Percentiles rank a stretch among this genome's conserved stretches.
Evolutionary conservation across 1,140 invertebrate genomes (phyloP).

Genomic region (Nasonia longicornis): DNA sequence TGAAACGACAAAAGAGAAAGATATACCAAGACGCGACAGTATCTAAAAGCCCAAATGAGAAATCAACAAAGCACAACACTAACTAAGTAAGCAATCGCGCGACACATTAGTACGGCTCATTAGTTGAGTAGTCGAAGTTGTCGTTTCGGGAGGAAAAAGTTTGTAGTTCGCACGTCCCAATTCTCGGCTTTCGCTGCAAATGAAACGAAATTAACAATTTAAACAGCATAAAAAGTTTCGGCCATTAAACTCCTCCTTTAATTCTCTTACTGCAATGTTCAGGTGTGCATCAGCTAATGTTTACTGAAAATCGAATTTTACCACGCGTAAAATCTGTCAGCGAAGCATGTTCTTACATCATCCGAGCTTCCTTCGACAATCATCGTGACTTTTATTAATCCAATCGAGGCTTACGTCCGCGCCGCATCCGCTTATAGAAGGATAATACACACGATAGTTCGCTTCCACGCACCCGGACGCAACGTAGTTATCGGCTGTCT

Average conservation of each 20-base stretch:
- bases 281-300: no score
- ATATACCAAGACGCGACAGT: no score
- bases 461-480: background rate
- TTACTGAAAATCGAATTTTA: no score
- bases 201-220: background rate
- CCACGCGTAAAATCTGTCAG: no score
- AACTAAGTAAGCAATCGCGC: no score
- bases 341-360: no score
- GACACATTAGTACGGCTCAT: no score
- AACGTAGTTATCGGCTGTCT: slow-evolving; percentile 29
- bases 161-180: background rate
- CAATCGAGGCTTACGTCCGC: background rate
- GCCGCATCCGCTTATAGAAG: slow-evolving; percentile 1
- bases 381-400: slow-evolving; percentile 26
- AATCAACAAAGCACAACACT: background rate
- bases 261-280: background rate
- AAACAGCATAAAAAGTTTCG: background rate
- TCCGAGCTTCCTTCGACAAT: background rate
- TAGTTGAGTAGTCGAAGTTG: no score
- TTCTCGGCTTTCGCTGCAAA: background rate
- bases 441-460: slow-evolving; percentile 11
- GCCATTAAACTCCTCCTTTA: background rate
- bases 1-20: no score
- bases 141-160: background rate
- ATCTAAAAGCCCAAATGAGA: background rate